These are phyloP conservation scores for Blera fallax DNA, from an alignment of 2,888 invertebrate genomes.

Conservation along the genomic window DNA sequence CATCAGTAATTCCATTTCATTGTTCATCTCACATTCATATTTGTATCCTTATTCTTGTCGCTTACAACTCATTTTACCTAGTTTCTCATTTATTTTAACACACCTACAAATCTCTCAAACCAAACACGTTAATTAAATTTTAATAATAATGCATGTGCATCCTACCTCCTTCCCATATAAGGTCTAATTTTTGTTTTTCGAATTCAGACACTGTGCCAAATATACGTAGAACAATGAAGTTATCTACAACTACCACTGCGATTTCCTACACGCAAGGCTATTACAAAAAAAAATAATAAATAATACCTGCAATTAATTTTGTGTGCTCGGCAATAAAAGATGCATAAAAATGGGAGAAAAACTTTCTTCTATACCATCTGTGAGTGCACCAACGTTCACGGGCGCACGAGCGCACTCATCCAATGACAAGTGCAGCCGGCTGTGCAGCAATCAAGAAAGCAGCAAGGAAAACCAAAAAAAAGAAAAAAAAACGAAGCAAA, in stretches of 20 bases:
- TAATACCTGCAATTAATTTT: constrained; percentile 64
- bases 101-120: not conserved
- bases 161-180: not conserved
- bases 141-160: not conserved
- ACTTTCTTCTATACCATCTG: constrained; percentile 63
- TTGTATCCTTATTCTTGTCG: too few species aligned
- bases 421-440: constrained; percentile 63
- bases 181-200: constrained; percentile 13
- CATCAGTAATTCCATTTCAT: too few species aligned
- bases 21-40: too few species aligned
- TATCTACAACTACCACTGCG: not conserved
- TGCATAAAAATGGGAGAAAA: constrained; percentile 32
- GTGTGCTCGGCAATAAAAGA: constrained; percentile 43
- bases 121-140: constrained; percentile 17
- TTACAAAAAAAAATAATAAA: constrained; percentile 58
- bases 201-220: constrained; percentile 33
- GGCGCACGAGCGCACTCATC: not conserved
- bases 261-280: constrained; percentile 23
- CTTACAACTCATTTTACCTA: too few species aligned
- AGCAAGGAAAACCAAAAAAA: constrained; percentile 13
- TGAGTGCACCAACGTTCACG: not conserved
- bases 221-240: constrained; percentile 42
- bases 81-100: too few species aligned
- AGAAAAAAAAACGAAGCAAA: too few species aligned
- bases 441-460: constrained; percentile 38